A percentile compares a stretch with the other conserved stretches of the same genome.
Conservation (phyloP, 2,797 vertebrate genomes). For the Syngnathus acus region DNA sequence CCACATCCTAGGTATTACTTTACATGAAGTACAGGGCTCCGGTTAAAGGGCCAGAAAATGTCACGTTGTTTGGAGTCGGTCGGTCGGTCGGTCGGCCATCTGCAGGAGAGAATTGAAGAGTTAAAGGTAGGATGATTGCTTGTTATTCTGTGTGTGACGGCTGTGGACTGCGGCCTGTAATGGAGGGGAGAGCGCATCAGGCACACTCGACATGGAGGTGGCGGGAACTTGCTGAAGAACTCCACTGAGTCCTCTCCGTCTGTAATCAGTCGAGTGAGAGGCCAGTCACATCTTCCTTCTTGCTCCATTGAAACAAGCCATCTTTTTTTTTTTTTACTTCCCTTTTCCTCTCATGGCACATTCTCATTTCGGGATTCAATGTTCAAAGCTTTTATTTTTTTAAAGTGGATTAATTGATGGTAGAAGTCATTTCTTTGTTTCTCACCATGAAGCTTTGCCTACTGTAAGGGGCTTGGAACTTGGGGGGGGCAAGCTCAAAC, state of each 20-base stretch:
- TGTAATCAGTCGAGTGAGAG: conserved; percentile 57
- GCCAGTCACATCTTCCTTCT: conserved; percentile 60
- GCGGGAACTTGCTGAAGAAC: conserved; percentile 59
- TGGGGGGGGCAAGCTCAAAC: too few relatives aligned
- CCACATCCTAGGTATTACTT: conserved; percentile 33
- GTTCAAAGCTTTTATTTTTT: background rate
- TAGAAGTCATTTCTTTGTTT: background rate
- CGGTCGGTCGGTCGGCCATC: conserved; percentile 2
- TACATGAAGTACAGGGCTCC: conserved; percentile 16
- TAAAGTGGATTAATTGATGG: background rate
- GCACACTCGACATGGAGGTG: conserved; percentile 62
- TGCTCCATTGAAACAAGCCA: conserved; percentile 47
- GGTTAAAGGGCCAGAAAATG: conserved; percentile 8
- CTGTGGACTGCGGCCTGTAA: conserved; percentile 46
- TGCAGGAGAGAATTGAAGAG: conserved; percentile 40
- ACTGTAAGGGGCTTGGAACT: too few relatives aligned
- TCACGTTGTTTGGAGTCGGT: conserved; percentile 25
- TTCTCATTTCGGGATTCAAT: background rate
- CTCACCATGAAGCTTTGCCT: background rate
- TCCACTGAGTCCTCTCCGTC: conserved; percentile 58
- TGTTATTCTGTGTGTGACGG: conserved; percentile 32
- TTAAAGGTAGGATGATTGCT: conserved; percentile 41
- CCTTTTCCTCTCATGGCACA: conserved; percentile 1
- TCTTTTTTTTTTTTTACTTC: conserved; percentile 9
- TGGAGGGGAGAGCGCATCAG: conserved; percentile 53